Conservation (phyloP, 1,140 invertebrate species). For the Diorhabda carinulata region DNA sequence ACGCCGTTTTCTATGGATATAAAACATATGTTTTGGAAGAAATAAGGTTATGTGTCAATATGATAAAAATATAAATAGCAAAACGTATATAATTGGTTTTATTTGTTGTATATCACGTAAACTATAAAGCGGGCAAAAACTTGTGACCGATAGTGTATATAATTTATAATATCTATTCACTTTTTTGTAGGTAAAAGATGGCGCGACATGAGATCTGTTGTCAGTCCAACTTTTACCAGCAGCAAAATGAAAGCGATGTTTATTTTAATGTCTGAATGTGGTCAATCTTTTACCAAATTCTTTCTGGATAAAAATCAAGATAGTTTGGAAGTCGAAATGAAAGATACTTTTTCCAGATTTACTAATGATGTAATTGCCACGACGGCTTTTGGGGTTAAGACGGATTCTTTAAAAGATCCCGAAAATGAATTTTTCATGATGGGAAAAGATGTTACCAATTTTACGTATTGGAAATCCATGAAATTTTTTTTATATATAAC, state of each 20-base stretch:
- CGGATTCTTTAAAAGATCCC: conserved; percentile 46
- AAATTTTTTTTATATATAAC: too few relatives aligned
- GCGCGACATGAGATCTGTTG: conserved; percentile 43
- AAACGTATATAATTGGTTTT: too few relatives aligned
- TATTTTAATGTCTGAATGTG: conserved; percentile 37
- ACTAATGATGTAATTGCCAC: conserved; percentile 22
- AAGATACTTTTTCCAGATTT: conserved; percentile 16
- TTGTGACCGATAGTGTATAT: too few relatives aligned
- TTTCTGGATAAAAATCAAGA: conserved; percentile 29
- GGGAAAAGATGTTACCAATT: conserved; percentile 13
- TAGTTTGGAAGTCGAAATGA: conserved; percentile 25
- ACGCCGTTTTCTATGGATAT: too few relatives aligned
- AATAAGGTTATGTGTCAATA: too few relatives aligned
- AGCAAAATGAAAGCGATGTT: conserved; percentile 48
- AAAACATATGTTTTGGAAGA: too few relatives aligned
- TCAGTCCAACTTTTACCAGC: conserved; percentile 48
- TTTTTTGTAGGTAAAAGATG: conserved; percentile 42
- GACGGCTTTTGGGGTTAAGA: conserved; percentile 48
- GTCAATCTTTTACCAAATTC: conserved; percentile 37
- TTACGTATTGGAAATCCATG: too few relatives aligned
- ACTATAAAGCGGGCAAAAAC: too few relatives aligned
- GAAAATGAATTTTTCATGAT: conserved; percentile 41
- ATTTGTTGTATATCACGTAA: too few relatives aligned
- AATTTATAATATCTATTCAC: too few relatives aligned
- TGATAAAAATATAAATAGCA: too few relatives aligned